Percentiles rank a stretch among this genome's conserved stretches.
These are phyloP conservation scores for Peromyscus nudipes DNA, from an alignment of 2,797 vertebrate species.

Conservation along the genomic window DNA sequence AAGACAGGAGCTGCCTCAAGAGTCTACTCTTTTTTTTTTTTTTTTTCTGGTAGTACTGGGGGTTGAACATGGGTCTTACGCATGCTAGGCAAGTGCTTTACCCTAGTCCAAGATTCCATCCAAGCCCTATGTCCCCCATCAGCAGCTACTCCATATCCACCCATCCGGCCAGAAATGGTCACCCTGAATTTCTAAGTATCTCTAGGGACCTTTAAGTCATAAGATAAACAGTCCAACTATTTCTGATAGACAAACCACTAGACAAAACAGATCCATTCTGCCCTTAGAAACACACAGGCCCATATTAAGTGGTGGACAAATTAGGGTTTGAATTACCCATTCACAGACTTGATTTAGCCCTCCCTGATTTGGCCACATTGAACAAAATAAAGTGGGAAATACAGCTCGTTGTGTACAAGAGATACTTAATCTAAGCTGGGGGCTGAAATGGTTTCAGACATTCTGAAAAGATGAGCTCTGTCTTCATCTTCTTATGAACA, in stretches of 20 bases:
- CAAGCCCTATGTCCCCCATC: background rate
- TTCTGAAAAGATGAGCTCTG: background rate
- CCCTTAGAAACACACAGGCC: background rate
- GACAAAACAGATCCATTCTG: background rate
- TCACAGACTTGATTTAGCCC: background rate
- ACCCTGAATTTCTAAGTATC: background rate
- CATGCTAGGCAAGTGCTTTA: background rate
- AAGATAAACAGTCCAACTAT: background rate
- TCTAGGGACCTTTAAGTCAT: background rate
- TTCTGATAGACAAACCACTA: background rate
- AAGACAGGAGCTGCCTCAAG: background rate
- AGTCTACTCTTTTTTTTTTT: background rate
- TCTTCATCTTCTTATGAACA: background rate
- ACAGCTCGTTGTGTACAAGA: background rate
- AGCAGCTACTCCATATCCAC: background rate
- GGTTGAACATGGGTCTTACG: background rate
- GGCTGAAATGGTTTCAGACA: background rate
- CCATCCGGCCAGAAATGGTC: background rate
- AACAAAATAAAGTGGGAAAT: slow-evolving; percentile 43
- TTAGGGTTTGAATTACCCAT: background rate
- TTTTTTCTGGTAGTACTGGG: background rate
- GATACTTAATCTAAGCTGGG: background rate
- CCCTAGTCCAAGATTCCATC: background rate
- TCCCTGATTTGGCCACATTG: background rate
- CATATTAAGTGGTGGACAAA: background rate